Base-by-base conservation (phyloP, 2,888 invertebrate species). In the Idaea straminata region DNA sequence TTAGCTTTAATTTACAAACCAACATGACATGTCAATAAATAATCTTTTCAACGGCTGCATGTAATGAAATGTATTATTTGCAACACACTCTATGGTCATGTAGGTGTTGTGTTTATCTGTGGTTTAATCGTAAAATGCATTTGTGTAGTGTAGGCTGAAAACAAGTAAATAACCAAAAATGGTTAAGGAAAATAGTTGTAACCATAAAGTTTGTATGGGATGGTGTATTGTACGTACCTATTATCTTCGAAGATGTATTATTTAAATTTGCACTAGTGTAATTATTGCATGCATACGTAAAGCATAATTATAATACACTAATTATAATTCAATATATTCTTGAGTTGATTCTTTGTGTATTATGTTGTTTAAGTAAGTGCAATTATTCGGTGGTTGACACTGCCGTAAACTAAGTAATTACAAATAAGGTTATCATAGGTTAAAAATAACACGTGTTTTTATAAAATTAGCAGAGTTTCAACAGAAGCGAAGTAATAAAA, bases 61-160 rank as follows among this genome's bases (percentile, higher is more conserved):
- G 69, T 73, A 7, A 73, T 71, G 67, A 62, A 71, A 70, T 69
- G 73, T 72, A 76, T 47, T 10, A 47, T 7, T 47, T 47, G 7
- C 7, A 3, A 47, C 47, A 10, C 13, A 47, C 47, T 13, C 5
- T 10, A 47, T 47, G 10, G 47, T 10, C 5, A 47, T 4, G 10
- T 47, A 47, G 47, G 47, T 47, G 47, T 47, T 47, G 7, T 47
- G 47, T 47, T 76, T 75, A 75, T 68, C 64, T 71, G 64, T 70
- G 71, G 78, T 75, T 72, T 74, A 74, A 79, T 75, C 69, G 74
- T 69, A 67, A 70, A 74, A 65, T 78, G 77, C 74, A 74, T 70
- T 70, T 69, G 77, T 75, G 82, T 82, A 68, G 77, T 75, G 82
- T 82, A 68, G 81, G 79, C 67, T 60, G 74, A 66, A 68, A 66